Conservation (phyloP, 2,888 invertebrate species). For the Orthonychiurus folsomi region DNA sequence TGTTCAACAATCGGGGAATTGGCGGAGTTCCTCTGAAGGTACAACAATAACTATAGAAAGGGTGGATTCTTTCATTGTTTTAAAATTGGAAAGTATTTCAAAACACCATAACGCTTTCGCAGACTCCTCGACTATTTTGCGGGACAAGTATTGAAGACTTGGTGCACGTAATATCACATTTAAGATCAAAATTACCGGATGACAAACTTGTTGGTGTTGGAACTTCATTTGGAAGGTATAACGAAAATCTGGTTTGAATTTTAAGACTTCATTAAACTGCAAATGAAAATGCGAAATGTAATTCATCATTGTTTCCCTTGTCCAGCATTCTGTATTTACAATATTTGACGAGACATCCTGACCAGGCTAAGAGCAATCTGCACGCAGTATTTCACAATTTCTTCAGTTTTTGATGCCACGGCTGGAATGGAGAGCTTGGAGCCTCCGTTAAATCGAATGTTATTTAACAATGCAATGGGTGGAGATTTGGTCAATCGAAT, state of each 20-base stretch:
- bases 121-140: constrained; percentile 72
- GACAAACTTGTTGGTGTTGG: constrained; percentile 62
- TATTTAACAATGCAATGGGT: constrained; percentile 19
- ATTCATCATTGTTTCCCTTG: constrained; percentile 14
- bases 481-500: constrained; percentile 19
- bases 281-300: no score
- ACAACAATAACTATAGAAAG: constrained; percentile 17
- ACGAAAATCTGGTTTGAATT: not conserved
- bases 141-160: constrained; percentile 72
- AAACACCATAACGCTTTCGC: constrained; percentile 16
- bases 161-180: constrained; percentile 59
- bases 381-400: constrained; percentile 63
- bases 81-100: not conserved
- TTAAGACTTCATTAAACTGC: constrained; percentile 6
- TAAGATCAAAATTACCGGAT: constrained; percentile 50
- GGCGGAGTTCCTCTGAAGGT: constrained; percentile 62
- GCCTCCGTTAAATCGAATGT: constrained; percentile 47
- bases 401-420: constrained; percentile 70
- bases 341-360: constrained; percentile 25
- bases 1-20: constrained; percentile 68
- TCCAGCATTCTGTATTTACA: constrained; percentile 14
- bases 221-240: constrained; percentile 67
- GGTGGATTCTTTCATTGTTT: no score
- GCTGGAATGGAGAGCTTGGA: constrained; percentile 61
- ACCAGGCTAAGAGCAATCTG: constrained; percentile 48